These are phyloP conservation scores for Drosophila atripex DNA, from an alignment of 2,888 invertebrate species.

Conservation along the genomic window DNA sequence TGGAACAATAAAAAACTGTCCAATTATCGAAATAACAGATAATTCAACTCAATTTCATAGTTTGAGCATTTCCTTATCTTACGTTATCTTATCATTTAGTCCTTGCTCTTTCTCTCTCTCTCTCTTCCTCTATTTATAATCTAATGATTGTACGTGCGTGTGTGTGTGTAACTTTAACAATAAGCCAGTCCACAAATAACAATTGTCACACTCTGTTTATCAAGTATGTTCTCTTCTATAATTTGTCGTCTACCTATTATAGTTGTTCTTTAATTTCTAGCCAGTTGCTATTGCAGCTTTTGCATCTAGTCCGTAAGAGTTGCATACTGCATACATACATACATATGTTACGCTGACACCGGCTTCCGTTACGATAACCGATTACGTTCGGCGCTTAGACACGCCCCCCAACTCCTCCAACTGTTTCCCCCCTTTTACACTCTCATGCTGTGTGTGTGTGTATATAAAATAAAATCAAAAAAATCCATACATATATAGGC, in stretches of 20 bases:
- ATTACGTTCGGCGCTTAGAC: conserved; percentile 59
- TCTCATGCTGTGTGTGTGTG: conserved; percentile 42
- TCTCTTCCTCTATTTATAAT: conserved; percentile 18
- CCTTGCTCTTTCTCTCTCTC: conserved; percentile 11
- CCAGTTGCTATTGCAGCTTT: conserved; percentile 54
- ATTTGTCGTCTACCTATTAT: conserved; percentile 44
- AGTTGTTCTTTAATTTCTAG: conserved; percentile 45
- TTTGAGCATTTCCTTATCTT: conserved; percentile 34
- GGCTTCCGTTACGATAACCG: conserved; percentile 43
- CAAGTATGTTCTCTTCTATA: conserved; percentile 44
- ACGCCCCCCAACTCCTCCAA: conserved; percentile 46
- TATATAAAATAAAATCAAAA: conserved; percentile 31
- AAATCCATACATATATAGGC: conserved; percentile 5
- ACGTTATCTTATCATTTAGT: conserved; percentile 29
- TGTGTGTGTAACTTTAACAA: conserved; percentile 42
- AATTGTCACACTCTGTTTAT: conserved; percentile 59
- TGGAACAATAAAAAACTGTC: conserved; percentile 40
- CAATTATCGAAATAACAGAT: conserved; percentile 33
- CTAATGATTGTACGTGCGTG: conserved; percentile 41
- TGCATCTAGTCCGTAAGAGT: conserved; percentile 65
- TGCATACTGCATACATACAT: conserved; percentile 19
- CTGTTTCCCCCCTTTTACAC: conserved; percentile 1
- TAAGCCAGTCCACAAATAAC: conserved; percentile 27
- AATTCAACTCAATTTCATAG: conserved; percentile 45
- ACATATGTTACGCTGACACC: conserved; percentile 31